These are phyloP conservation scores for Noctua pronuba DNA, from an alignment of 2,888 invertebrate genomes.

Conservation along the genomic window DNA sequence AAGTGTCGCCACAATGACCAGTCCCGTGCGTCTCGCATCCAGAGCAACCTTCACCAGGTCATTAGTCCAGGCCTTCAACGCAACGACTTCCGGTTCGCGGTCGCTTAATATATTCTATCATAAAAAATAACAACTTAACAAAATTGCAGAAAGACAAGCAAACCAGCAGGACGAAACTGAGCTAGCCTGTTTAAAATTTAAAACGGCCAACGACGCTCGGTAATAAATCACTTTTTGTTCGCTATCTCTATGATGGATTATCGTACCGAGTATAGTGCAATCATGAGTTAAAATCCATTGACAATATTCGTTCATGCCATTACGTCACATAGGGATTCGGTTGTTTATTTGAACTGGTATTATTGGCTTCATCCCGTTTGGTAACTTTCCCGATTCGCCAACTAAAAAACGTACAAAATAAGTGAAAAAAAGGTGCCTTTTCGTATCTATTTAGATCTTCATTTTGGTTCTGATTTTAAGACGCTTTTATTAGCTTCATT, in stretches of 20 bases:
- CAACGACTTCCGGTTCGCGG: too few relatives aligned
- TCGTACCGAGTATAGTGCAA: slow-evolving; percentile 74
- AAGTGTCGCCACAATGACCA: too few relatives aligned
- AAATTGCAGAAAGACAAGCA: slow-evolving; percentile 50
- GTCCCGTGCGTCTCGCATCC: too few relatives aligned
- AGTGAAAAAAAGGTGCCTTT: not conserved
- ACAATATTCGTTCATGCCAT: slow-evolving; percentile 64
- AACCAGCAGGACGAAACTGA: slow-evolving; percentile 39
- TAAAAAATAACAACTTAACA: slow-evolving; percentile 13
- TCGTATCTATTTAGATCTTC: not conserved
- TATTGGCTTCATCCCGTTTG: not conserved
- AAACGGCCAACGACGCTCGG: slow-evolving; percentile 74
- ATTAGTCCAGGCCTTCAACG: too few relatives aligned
- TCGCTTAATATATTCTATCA: not conserved
- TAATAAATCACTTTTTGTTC: slow-evolving; percentile 80
- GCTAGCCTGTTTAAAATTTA: slow-evolving; percentile 75
- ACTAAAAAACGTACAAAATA: not conserved
- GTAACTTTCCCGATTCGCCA: not conserved
- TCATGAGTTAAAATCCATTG: slow-evolving; percentile 77
- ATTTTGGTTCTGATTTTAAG: not conserved
- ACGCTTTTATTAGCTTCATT: too few relatives aligned
- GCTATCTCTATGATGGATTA: slow-evolving; percentile 84
- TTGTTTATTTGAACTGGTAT: slow-evolving; percentile 27
- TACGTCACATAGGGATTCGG: slow-evolving; percentile 9
- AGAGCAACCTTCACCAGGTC: too few relatives aligned